phyloP scores from a whole-genome alignment of 2,888 invertebrate genomes.

The Cylindroiulus punctatus region DNA sequence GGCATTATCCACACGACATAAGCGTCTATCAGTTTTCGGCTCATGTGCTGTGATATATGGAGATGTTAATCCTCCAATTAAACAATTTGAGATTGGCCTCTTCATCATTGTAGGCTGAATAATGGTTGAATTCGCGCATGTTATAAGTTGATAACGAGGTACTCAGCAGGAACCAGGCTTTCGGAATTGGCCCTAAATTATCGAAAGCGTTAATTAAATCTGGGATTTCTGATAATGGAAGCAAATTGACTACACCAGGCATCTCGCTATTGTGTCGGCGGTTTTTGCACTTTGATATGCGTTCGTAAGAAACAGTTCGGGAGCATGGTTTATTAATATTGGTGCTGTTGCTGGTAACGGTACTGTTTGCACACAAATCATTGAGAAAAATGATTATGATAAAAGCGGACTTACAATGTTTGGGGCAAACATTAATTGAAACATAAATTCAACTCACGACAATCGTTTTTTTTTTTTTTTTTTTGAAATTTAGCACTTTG shows the following conservation, averaged over 20 bases:
- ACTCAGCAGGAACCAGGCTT: background rate
- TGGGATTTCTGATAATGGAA: conserved; percentile 45
- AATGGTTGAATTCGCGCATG: conserved; percentile 12
- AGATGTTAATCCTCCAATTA: conserved; percentile 17
- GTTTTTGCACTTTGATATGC: background rate
- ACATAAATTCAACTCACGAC: background rate
- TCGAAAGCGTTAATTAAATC: conserved; percentile 39
- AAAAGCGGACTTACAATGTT: background rate
- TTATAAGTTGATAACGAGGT: conserved; percentile 39
- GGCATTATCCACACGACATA: conserved; percentile 27
- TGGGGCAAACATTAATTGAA: background rate
- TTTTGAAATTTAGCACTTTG: too few species aligned
- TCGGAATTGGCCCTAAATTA: conserved; percentile 30
- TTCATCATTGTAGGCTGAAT: conserved; percentile 19
- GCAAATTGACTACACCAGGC: conserved; percentile 12
- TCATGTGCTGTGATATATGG: conserved; percentile 1
- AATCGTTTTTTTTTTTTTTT: too few species aligned
- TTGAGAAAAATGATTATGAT: background rate
- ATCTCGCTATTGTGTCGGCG: background rate
- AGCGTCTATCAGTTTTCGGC: background rate
- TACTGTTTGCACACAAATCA: background rate
- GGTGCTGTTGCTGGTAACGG: background rate
- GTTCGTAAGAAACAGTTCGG: background rate
- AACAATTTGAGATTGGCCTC: conserved; percentile 42
- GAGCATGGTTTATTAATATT: background rate